Percentiles rank a stretch among this genome's conserved stretches.
phyloP scores from a whole-genome alignment of 2,888 invertebrate species.

The Melanostoma scalare region DNA sequence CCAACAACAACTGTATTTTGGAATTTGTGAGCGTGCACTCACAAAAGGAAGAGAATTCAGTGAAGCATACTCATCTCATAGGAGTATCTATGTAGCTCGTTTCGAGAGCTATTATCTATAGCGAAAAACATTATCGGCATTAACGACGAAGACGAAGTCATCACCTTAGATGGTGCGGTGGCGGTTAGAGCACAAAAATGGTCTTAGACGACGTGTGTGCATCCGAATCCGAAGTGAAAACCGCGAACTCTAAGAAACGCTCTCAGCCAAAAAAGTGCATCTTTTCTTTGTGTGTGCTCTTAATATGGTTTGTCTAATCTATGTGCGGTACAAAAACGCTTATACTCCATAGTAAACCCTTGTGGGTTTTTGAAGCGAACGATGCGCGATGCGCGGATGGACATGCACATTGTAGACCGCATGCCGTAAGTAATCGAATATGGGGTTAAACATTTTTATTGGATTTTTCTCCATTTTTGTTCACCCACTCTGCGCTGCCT shows the following conservation, averaged over 20 bases:
- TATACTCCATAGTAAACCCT: constrained; percentile 27
- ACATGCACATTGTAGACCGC: constrained; percentile 68
- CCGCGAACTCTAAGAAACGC: constrained; percentile 54
- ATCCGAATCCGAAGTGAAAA: constrained; percentile 59
- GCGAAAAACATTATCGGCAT: constrained; percentile 37
- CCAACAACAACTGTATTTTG: constrained; percentile 68
- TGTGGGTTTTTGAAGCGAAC: constrained; percentile 20
- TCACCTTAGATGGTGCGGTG: constrained; percentile 68
- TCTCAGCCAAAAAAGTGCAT: constrained; percentile 68
- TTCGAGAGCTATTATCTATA: constrained; percentile 50
- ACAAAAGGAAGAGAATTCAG: constrained; percentile 59
- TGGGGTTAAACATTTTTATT: constrained; percentile 66
- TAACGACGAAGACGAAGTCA: constrained; percentile 44
- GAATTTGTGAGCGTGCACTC: constrained; percentile 50
- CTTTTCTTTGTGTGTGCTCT: constrained; percentile 58
- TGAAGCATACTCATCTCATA: constrained; percentile 33
- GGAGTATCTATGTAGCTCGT: constrained; percentile 37
- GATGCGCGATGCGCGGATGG: constrained; percentile 45
- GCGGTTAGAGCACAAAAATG: constrained; percentile 58
- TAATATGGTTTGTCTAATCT: constrained; percentile 71
- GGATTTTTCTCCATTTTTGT: constrained; percentile 15
- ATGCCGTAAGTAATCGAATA: constrained; percentile 48
- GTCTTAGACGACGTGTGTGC: constrained; percentile 41
- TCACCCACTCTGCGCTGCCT: not conserved
- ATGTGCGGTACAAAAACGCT: constrained; percentile 47